A percentile compares a stretch with the other conserved stretches of the same genome.
phyloP scores from a whole-genome alignment of 2,888 invertebrate genomes.

The Euplexia lucipara region DNA sequence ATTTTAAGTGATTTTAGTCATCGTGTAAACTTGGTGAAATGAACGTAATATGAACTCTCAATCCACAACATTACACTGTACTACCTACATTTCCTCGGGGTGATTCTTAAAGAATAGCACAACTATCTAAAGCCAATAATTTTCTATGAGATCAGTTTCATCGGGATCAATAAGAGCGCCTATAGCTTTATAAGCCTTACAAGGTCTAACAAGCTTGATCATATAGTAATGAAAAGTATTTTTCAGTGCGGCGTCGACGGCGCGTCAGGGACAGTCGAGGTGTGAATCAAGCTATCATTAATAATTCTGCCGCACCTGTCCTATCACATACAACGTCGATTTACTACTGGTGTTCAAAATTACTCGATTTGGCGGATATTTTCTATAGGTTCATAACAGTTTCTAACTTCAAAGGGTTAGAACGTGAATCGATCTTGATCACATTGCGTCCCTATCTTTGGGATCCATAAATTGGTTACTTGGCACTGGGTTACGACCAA shows the following conservation, averaged over 20 bases:
- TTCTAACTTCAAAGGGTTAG: no score
- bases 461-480: no score
- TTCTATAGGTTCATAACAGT: no score
- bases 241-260: conserved; percentile 48
- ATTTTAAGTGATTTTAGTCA: no score
- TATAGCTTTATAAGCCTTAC: conserved; percentile 7
- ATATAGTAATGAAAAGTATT: conserved; percentile 45
- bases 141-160: background rate
- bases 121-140: background rate
- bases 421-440: background rate
- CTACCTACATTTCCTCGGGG: no score
- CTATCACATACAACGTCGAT: conserved; percentile 68
- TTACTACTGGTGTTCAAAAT: conserved; percentile 63
- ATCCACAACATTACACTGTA: no score
- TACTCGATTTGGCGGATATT: conserved; percentile 26
- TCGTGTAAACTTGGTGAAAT: no score
- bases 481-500: no score
- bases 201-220: conserved; percentile 29
- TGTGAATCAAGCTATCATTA: conserved; percentile 77
- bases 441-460: no score
- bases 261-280: conserved; percentile 63
- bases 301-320: conserved; percentile 81
- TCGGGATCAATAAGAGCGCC: background rate
- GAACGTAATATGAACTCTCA: no score
- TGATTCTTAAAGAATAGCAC: no score